Percentiles rank a stretch among this genome's conserved stretches.
Conservation (phyloP, 2,113 vertebrate genomes). For the Castor canadensis region DNA sequence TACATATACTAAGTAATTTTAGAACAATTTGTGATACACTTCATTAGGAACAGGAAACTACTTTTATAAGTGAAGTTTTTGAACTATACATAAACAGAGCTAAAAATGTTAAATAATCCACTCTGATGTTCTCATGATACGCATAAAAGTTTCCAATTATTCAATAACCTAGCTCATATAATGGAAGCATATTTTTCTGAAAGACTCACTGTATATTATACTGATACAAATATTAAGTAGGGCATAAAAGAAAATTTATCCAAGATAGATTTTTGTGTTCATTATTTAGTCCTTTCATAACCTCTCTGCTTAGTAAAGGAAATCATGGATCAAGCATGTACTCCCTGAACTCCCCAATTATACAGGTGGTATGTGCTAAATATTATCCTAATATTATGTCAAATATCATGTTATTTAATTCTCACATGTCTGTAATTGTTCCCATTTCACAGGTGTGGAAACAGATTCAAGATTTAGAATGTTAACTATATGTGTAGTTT, state of each 20-base stretch:
- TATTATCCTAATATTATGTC: neutral
- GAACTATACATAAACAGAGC: conserved; percentile 81
- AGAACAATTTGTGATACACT: conserved; percentile 79
- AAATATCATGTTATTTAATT: neutral
- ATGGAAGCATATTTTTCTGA: conserved; percentile 86
- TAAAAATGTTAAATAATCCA: conserved; percentile 84
- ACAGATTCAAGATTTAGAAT: conserved; percentile 39
- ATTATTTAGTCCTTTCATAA: conserved; percentile 75
- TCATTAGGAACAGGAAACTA: conserved; percentile 82
- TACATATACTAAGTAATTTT: conserved; percentile 81
- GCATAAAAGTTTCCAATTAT: conserved; percentile 82
- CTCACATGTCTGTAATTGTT: neutral
- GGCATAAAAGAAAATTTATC: conserved; percentile 85
- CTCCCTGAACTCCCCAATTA: conserved; percentile 81
- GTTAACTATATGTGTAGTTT: neutral
- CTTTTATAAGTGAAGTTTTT: conserved; percentile 82
- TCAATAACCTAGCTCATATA: conserved; percentile 83
- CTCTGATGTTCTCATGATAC: conserved; percentile 84
- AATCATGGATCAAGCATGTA: conserved; percentile 57
- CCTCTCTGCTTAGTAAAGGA: conserved; percentile 67
- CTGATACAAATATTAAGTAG: conserved; percentile 84
- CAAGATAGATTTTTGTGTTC: conserved; percentile 80
- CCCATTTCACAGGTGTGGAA: neutral
- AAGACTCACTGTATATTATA: conserved; percentile 84
- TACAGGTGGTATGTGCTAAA: conserved; percentile 84